Conservation (phyloP, 2,888 invertebrate genomes). For the Tolmerus cingulatus region DNA sequence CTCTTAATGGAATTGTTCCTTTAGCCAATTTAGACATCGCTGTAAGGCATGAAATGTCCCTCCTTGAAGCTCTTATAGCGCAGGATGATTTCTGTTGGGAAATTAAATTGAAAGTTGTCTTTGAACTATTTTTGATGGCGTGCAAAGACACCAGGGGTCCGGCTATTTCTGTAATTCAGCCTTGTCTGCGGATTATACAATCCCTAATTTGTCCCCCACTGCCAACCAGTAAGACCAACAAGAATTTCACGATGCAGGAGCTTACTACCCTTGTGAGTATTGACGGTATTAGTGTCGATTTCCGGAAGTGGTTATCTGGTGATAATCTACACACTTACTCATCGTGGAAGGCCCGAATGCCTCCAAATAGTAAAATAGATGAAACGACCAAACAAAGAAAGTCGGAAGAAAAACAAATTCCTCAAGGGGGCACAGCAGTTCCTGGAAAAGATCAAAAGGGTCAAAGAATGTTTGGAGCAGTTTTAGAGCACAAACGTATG, state of each 20-base stretch:
- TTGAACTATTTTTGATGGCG: conserved; percentile 85
- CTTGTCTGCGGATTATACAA: conserved; percentile 91
- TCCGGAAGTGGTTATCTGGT: conserved; percentile 76
- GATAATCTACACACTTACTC: conserved; percentile 74
- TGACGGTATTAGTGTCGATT: conserved; percentile 74
- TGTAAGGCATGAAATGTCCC: conserved; percentile 87
- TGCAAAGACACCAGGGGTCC: conserved; percentile 80
- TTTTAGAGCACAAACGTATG: conserved; percentile 59
- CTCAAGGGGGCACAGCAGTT: conserved; percentile 51
- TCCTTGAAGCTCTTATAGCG: conserved; percentile 86
- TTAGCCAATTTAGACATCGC: conserved; percentile 76
- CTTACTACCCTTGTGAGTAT: conserved; percentile 67
- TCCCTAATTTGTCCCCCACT: conserved; percentile 76
- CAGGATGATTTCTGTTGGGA: conserved; percentile 97
- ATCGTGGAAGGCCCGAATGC: conserved; percentile 76
- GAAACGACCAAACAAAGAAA: conserved; percentile 54
- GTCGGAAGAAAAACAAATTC: conserved; percentile 52
- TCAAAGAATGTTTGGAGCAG: conserved; percentile 48
- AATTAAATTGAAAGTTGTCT: conserved; percentile 84
- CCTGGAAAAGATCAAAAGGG: conserved; percentile 48
- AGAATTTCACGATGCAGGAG: conserved; percentile 66
- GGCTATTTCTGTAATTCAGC: conserved; percentile 88
- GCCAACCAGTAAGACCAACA: conserved; percentile 67
- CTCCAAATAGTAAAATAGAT: conserved; percentile 58
- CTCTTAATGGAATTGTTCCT: conserved; percentile 78